phyloP scores from a whole-genome alignment of 1,140 invertebrate genomes.

The Lanistes nyassanus region DNA sequence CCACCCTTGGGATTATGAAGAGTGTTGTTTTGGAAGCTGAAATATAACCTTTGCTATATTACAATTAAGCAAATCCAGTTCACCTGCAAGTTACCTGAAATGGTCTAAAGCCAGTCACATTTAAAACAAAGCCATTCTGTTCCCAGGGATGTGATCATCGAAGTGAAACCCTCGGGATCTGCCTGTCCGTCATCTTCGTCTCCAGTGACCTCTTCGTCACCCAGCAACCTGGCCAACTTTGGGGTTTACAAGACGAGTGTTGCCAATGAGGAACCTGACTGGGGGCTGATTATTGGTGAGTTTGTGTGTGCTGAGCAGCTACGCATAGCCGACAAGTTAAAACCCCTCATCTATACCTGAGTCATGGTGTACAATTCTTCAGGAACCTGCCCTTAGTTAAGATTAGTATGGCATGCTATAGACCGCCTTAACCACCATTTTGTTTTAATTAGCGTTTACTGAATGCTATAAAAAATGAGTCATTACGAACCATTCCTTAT shows the following conservation, averaged over 20 bases:
- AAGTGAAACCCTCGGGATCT: constrained; percentile 53
- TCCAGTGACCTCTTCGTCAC: constrained; percentile 48
- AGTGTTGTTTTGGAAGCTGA: too few relatives aligned
- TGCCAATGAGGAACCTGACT: constrained; percentile 60
- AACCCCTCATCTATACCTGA: too few relatives aligned
- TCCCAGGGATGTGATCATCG: constrained; percentile 49
- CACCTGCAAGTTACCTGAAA: not conserved
- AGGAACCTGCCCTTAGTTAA: too few relatives aligned
- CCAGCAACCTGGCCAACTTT: constrained; percentile 45
- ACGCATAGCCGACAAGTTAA: too few relatives aligned
- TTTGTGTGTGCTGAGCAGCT: not conserved
- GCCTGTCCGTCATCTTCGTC: constrained; percentile 45
- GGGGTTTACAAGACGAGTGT: constrained; percentile 50
- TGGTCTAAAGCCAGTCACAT: not conserved
- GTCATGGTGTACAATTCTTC: too few relatives aligned
- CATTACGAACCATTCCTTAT: too few relatives aligned
- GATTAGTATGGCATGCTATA: not conserved
- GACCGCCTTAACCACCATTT: too few relatives aligned
- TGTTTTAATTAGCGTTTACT: too few relatives aligned
- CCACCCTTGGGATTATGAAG: too few relatives aligned
- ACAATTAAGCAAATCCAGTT: not conserved
- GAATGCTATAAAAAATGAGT: too few relatives aligned
- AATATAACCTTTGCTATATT: too few relatives aligned
- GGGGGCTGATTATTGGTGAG: constrained; percentile 59
- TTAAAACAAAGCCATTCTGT: not conserved